Percentiles rank a stretch among this genome's conserved stretches.
Conservation (phyloP, 2,113 vertebrate genomes). For the Geococcyx californianus region DNA sequence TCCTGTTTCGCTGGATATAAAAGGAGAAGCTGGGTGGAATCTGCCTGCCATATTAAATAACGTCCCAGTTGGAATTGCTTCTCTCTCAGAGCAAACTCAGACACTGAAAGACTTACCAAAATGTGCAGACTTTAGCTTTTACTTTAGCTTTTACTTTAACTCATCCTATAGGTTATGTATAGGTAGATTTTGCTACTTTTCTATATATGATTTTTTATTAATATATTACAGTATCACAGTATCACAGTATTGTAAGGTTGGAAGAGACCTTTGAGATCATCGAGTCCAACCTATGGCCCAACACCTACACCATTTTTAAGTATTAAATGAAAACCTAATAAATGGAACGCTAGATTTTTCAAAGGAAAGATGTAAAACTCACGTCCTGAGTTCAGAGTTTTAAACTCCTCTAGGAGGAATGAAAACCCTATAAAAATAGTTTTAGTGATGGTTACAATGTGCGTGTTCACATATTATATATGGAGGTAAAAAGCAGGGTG, state of each 20-base stretch:
- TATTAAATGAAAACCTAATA: background rate
- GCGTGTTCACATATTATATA: background rate
- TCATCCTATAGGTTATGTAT: background rate
- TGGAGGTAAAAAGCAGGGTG: background rate
- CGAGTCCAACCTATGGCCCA: too few relatives aligned
- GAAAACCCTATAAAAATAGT: background rate
- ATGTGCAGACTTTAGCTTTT: background rate
- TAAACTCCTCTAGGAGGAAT: background rate
- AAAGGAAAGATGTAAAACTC: background rate
- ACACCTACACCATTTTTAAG: too few relatives aligned
- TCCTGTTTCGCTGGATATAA: background rate
- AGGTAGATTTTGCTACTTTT: background rate
- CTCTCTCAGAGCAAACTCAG: background rate
- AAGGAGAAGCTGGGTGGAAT: slow-evolving; percentile 30
- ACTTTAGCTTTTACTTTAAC: background rate
- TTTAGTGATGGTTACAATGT: background rate
- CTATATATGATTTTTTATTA: background rate
- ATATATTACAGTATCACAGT: too few relatives aligned
- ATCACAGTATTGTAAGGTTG: too few relatives aligned
- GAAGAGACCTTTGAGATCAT: too few relatives aligned
- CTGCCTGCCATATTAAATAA: background rate
- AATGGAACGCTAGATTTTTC: background rate
- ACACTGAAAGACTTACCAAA: background rate
- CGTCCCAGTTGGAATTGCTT: background rate
- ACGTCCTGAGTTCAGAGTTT: background rate